phyloP scores from a whole-genome alignment of 2,113 vertebrate genomes.

The Gavialis gangeticus region DNA sequence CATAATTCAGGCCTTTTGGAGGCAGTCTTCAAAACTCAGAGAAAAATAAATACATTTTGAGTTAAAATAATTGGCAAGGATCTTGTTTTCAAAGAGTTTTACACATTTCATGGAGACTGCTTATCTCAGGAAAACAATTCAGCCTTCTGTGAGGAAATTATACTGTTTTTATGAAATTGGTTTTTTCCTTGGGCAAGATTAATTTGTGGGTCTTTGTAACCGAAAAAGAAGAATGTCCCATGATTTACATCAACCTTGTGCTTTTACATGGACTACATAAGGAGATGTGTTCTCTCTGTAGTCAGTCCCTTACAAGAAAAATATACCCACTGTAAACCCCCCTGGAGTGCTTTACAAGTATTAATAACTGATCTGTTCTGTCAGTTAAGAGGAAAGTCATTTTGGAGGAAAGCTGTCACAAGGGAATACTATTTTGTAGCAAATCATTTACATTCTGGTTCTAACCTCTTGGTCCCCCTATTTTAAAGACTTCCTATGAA shows the following conservation, averaged over 20 bases:
- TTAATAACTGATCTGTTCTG: conserved; percentile 6
- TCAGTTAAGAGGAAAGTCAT: background rate
- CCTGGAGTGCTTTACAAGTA: background rate
- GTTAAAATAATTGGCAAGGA: background rate
- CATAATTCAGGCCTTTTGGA: background rate
- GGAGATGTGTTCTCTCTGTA: background rate
- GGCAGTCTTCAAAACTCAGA: background rate
- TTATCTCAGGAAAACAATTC: accelerated
- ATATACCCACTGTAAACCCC: background rate
- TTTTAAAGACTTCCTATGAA: background rate
- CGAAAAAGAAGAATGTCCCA: background rate
- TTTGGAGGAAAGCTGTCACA: background rate
- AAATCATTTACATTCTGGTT: conserved; percentile 2
- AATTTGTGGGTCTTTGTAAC: background rate
- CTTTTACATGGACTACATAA: background rate
- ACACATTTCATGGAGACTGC: background rate
- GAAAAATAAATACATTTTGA: background rate
- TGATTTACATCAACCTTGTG: conserved; percentile 1
- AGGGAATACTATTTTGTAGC: background rate
- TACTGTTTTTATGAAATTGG: background rate
- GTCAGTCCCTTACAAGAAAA: conserved; percentile 22
- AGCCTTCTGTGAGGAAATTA: background rate
- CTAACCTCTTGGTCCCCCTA: background rate
- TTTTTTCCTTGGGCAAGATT: background rate
- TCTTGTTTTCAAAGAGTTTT: background rate